Percentiles rank a stretch among this genome's conserved stretches.
Evolutionary conservation across 2,797 vertebrate species (phyloP).

Genomic region (Sebastes nivosus): DNA sequence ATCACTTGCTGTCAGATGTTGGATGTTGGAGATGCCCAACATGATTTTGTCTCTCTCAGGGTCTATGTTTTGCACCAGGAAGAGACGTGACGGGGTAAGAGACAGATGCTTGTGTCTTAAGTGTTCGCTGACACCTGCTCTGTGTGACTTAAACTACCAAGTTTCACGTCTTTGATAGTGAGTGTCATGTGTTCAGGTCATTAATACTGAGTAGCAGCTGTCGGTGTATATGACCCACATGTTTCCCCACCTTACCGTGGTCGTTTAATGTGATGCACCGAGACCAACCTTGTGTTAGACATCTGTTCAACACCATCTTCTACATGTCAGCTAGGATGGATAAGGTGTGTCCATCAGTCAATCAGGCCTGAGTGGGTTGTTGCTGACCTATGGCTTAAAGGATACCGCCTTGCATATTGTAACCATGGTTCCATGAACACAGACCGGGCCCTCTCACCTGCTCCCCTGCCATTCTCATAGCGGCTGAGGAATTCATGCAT

Average conservation of each 20-base stretch:
- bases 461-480: not conserved
- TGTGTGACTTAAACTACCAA: not conserved
- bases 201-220: not conserved
- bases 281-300: not conserved
- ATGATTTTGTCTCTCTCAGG: not conserved
- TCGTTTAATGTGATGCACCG: not conserved
- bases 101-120: not conserved
- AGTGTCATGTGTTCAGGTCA: slow-evolving; percentile 3
- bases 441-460: not conserved
- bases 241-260: not conserved
- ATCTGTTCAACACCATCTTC: not conserved
- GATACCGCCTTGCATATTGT: not conserved
- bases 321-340: not conserved
- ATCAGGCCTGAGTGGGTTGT: not conserved
- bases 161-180: not conserved
- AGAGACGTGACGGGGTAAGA: not conserved
- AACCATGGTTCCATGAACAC: not conserved
- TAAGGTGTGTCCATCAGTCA: not conserved
- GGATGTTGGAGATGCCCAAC: not conserved
- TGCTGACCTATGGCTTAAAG: not conserved
- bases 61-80: not conserved
- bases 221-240: not conserved
- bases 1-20: slow-evolving; percentile 9
- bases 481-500: not conserved
- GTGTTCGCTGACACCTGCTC: not conserved